Evolutionary conservation across 1,140 invertebrate species (phyloP).

Genomic region (Thalassaphorura encarpata): DNA sequence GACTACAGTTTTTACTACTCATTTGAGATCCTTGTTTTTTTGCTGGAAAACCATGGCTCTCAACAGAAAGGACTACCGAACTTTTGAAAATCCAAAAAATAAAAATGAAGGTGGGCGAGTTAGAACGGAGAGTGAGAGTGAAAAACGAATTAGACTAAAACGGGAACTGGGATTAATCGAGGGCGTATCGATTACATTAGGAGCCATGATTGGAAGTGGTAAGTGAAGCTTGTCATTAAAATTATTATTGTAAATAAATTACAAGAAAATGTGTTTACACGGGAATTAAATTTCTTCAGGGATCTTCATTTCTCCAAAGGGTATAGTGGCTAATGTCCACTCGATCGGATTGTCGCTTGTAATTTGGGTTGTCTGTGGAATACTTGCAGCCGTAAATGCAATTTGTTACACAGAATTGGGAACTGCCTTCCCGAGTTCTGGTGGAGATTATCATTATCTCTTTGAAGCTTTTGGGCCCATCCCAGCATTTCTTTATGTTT

Average conservation of each 20-base stretch:
- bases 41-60: too few species aligned
- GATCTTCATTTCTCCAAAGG: slow-evolving; percentile 50
- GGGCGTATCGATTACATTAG: slow-evolving; percentile 84
- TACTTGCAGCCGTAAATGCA: slow-evolving; percentile 45
- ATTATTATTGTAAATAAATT: background rate
- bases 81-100: too few species aligned
- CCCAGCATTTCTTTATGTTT: slow-evolving; percentile 90
- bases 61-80: too few species aligned
- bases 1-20: too few species aligned
- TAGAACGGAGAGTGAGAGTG: too few species aligned
- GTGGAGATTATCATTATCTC: slow-evolving; percentile 96
- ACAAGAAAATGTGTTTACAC: background rate
- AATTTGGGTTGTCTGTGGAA: slow-evolving; percentile 45
- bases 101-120: too few species aligned
- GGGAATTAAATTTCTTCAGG: slow-evolving; percentile 33
- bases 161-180: slow-evolving; percentile 79
- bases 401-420: slow-evolving; percentile 84
- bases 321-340: slow-evolving; percentile 43
- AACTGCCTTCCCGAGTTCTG: slow-evolving; percentile 86
- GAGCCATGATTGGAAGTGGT: slow-evolving; percentile 82
- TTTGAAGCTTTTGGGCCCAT: slow-evolving; percentile 76
- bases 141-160: slow-evolving; percentile 45
- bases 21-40: too few species aligned
- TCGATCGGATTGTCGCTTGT: slow-evolving; percentile 45
- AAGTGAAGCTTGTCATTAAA: slow-evolving; percentile 34